These are phyloP conservation scores for Erithacus rubecula DNA, from an alignment of 2,797 vertebrate species.

Conservation along the genomic window DNA sequence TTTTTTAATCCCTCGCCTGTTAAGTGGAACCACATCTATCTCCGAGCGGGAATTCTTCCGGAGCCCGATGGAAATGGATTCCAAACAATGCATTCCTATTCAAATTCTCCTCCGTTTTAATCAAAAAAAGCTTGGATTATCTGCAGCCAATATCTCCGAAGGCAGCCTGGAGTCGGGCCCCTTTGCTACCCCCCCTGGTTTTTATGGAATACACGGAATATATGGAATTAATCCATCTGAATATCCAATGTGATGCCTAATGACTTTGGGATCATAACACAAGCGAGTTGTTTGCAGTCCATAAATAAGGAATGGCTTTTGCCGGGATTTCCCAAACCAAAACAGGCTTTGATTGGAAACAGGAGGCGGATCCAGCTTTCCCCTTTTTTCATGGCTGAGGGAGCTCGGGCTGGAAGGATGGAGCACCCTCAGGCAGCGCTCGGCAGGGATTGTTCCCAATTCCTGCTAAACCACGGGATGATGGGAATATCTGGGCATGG, in stretches of 20 bases:
- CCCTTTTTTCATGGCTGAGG: background rate
- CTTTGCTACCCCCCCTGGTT: constrained; percentile 28
- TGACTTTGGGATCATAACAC: constrained; percentile 57
- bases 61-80: constrained; percentile 71
- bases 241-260: constrained; percentile 32
- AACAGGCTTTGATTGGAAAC: constrained; percentile 49
- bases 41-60: constrained; percentile 71
- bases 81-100: constrained; percentile 81
- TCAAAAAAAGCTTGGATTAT: constrained; percentile 78
- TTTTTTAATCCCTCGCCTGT: constrained; percentile 65
- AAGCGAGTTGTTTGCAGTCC: constrained; percentile 35
- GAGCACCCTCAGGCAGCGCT: background rate
- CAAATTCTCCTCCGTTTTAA: constrained; percentile 76
- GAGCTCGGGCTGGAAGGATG: background rate
- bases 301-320: background rate
- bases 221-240: constrained; percentile 50
- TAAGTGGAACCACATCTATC: constrained; percentile 78
- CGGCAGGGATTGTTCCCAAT: background rate
- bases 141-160: constrained; percentile 75
- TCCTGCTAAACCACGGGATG: fast-evolving
- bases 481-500: fast-evolving
- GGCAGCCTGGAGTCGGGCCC: constrained; percentile 59
- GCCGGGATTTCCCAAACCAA: constrained; percentile 44
- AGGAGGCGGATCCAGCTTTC: background rate
- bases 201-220: background rate